Conservation (phyloP, 2,113 vertebrate genomes). For the Oncorhynchus mykiss region DNA sequence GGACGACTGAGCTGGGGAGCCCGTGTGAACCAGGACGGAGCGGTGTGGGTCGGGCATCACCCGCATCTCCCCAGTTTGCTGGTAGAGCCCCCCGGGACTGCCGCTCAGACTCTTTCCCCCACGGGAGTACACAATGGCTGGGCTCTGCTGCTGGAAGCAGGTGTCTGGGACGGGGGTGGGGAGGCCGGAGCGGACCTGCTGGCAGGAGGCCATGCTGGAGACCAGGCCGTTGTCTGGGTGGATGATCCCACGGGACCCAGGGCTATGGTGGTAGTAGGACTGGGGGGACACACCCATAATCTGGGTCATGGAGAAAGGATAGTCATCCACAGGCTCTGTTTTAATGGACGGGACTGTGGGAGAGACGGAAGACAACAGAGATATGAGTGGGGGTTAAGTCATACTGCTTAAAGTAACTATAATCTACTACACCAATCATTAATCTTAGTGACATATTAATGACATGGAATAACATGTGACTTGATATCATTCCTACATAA, state of each 20-base stretch:
- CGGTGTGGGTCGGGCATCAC: slow-evolving; percentile 82
- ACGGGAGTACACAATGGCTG: slow-evolving; percentile 85
- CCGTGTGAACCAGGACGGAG: slow-evolving; percentile 89
- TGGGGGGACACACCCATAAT: slow-evolving; percentile 84
- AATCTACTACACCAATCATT: not conserved
- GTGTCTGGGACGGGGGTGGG: slow-evolving; percentile 75
- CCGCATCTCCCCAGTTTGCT: slow-evolving; percentile 75
- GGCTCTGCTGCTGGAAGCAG: slow-evolving; percentile 87
- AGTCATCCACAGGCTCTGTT: slow-evolving; percentile 93
- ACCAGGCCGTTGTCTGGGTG: slow-evolving; percentile 82
- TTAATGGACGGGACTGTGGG: slow-evolving; percentile 90
- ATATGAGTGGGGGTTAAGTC: not conserved
- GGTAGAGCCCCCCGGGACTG: slow-evolving; percentile 77
- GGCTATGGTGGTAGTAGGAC: slow-evolving; percentile 80
- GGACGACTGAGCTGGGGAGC: slow-evolving; percentile 79
- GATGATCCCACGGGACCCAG: slow-evolving; percentile 75
- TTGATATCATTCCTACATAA: not conserved
- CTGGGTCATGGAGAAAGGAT: slow-evolving; percentile 82
- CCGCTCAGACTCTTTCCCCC: slow-evolving; percentile 82
- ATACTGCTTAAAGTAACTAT: not conserved
- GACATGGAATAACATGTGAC: not conserved
- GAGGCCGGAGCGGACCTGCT: slow-evolving; percentile 81
- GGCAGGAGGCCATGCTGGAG: slow-evolving; percentile 86
- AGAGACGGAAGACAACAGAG: not conserved
- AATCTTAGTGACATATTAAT: not conserved